Base-by-base conservation (phyloP, 2,797 vertebrate genomes). In the Phataginus tetradactyla region DNA sequence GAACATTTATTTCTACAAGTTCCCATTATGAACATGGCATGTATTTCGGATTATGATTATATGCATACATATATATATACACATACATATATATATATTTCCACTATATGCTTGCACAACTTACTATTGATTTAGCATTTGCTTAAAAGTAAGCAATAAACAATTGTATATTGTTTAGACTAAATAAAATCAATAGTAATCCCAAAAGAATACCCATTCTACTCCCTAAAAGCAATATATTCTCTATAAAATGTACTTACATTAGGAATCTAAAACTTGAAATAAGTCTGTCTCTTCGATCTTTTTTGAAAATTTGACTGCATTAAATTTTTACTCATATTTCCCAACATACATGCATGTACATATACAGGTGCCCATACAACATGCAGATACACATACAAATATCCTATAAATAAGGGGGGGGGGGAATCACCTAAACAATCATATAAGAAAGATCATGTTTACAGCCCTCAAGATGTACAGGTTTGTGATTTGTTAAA, bases 151-250 rank as follows among this genome's bases (percentile, higher is more conserved):
- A 86, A 96, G 55, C 83, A 45, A 72, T 93, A 94, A 95, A 95
- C 25, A 39, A 71, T 32, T 95, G 20, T 51, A 90, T 59, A 91
- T 45, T 45, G n/a, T 94, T 91, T 74, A 91, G 55, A 42, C 75
- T 71, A 64, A 93, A 55, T 64, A 93, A 97, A 93, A 95, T 91
- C 94, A 94, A 39, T 91, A 96, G 32, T 71, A 91, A 95, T 86
- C 51, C 42, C 32, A 13, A 89, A 88, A 75, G 32, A 95, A 51
- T 95, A 78, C 15, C 55, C 37, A 79, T 94, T 68, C 63, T 87
- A 77, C 12, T 85, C 20, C 20, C 14, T 90, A 39, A 86, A 86
- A 94, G 79, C 21, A 90, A 94, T 80, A 79, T 20, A 77, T 91
- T 90, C 45, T 90, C 55, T 96, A 87, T 91, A 95, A 93, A 97